Base-by-base conservation (phyloP, 2,888 invertebrate genomes). In the Adelognathus sp. region DNA sequence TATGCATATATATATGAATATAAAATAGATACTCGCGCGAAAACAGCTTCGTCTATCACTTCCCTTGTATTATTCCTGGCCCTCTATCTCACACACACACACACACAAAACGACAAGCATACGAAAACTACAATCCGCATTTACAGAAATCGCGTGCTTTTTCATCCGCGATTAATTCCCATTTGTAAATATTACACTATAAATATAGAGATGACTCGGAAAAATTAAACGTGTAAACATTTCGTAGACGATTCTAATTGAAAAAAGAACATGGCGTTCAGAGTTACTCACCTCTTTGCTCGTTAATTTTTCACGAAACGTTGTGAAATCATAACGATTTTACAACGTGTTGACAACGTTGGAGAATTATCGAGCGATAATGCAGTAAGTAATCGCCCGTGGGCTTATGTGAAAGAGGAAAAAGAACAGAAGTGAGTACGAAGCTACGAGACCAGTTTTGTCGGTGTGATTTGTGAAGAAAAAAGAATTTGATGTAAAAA, bases 151-250 rank as follows among this genome's bases (percentile, higher is more conserved):
- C 14, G 77, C 77, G 78, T 76, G 74, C 50, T 64, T 72, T 70
- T 39, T 69, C 52, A 61, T 70, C 46, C 79, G 76, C 56, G 75
- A 70, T n/a, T n/a, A 36, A 70, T 79, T 67, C 46, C 66, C 69
- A 76, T 72, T 80, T n/a, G 75, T 78, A 69, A 24, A 69, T 69
- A 63, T 54, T n/a, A n/a, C n/a, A n/a, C n/a, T n/a, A n/a, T n/a
- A n/a, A n/a, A 56, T 80, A 80, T 69, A 64, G 69, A 75, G 52
- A 67, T 56, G 56, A 77, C 67, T 77, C 63, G 77, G 33, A 46
- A 60, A 67, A n/a, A n/a, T n/a, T 73, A 64, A 69, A 72, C 70
- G 36, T 73, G 77, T 79, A 72, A 81, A 79, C 74, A n/a, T 77
- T 52, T 64, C 73, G 67, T 77, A 70, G 71, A 79, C 71, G 61